These are phyloP conservation scores for Temnothorax rugatulus DNA, from an alignment of 2,888 invertebrate genomes.

Conservation along the genomic window DNA sequence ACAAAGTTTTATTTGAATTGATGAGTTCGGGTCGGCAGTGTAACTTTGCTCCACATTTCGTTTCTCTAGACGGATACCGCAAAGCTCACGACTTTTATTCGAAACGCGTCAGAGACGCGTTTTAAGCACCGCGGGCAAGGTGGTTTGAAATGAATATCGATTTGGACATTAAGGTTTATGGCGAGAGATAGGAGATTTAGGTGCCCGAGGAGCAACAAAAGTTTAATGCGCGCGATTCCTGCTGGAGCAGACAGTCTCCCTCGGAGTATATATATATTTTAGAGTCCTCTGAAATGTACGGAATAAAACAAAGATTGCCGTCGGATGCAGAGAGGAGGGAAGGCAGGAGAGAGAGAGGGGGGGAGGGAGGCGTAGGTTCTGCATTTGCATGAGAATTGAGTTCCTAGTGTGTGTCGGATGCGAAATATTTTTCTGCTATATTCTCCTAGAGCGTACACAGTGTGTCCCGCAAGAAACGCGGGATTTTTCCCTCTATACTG, in stretches of 20 bases:
- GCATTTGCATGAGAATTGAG: constrained; percentile 70
- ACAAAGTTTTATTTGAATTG: constrained; percentile 44
- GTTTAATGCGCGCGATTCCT: constrained; percentile 68
- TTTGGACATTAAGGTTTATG: constrained; percentile 53
- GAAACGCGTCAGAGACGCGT: constrained; percentile 22
- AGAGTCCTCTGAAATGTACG: constrained; percentile 35
- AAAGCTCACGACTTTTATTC: constrained; percentile 41
- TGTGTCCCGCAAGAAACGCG: neutral
- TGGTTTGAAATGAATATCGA: constrained; percentile 68
- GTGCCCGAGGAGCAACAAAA: constrained; percentile 61
- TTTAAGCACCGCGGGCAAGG: constrained; percentile 25
- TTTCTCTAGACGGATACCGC: constrained; percentile 1
- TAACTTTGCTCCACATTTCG: constrained; percentile 42
- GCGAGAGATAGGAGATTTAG: constrained; percentile 61
- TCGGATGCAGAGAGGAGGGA: constrained; percentile 30
- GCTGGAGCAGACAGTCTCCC: constrained; percentile 28
- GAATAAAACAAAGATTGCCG: constrained; percentile 67
- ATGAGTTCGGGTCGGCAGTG: constrained; percentile 19
- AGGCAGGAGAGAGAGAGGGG: neutral
- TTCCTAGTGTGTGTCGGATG: constrained; percentile 30
- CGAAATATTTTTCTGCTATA: constrained; percentile 61
- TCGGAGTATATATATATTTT: constrained; percentile 38
- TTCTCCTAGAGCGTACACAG: neutral
- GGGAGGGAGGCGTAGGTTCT: neutral
- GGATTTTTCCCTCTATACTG: neutral